Base-by-base conservation (phyloP, 2,888 invertebrate species). In the Allacma fusca region DNA sequence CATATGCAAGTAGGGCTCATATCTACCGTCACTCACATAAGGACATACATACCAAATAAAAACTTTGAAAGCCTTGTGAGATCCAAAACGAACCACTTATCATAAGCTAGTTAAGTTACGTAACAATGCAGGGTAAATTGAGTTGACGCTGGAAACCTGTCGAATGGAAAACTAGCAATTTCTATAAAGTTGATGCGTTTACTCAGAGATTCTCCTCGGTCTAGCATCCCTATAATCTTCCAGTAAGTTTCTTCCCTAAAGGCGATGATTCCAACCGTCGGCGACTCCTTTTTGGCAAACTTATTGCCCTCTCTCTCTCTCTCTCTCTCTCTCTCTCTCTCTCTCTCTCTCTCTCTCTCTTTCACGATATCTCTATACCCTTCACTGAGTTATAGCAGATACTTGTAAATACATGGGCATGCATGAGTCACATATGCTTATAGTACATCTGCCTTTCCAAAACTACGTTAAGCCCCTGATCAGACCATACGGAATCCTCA, bases 161-260 rank as follows among this genome's bases (percentile, higher is more conserved):
- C 50, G 50, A 50, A 50, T n/a, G 50, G 50, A 50, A 50, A 50
- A 50, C 50, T 50, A 50, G 50, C 50, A 50, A 50, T 50, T 50
- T 50, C 50, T 12, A 50, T 50, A 50, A 50, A 50, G 9, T 50
- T 50, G n/a, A 50, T 19, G 19, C n/a, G 50, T 50, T 50, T 50
- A 50, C 50, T 50, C 50, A 50, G 19, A 50, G 50, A 50, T 50
- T 50, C n/a, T n/a, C 50, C 50, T 34, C 34, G 9, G 5, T 16
- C 50, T 50, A 9, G 16, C 50, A 9, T 50, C 50, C 50, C 50
- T 50, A 50, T 50, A 50, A 50, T 50, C 50, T 16, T 16, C 5
- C 50, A 5, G 19, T 13, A 50, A n/a, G n/a, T 50, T 50, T 50
- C 50, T 13, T 50, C 50, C 50, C 50, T 50, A 50, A 50, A 50